phyloP scores from a whole-genome alignment of 2,113 vertebrate genomes.

The Cricetomys ansorgei region DNA sequence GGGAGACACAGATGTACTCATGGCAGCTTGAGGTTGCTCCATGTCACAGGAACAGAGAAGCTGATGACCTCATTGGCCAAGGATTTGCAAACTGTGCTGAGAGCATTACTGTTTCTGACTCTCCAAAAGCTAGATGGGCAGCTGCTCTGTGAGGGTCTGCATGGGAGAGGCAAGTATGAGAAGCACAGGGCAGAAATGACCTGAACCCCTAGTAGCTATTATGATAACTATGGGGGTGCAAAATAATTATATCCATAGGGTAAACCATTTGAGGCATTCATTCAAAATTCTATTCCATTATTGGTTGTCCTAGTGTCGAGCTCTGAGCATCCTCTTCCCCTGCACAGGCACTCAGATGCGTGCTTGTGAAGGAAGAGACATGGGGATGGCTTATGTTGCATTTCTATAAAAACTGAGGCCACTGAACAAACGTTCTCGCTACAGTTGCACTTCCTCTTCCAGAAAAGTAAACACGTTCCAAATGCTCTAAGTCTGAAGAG shows the following conservation, averaged over 20 bases:
- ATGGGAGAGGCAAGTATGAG: neutral
- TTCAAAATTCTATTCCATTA: neutral
- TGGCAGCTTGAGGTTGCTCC: neutral
- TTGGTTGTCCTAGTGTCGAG: neutral
- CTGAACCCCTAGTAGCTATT: neutral
- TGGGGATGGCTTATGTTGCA: neutral
- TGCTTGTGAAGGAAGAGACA: neutral
- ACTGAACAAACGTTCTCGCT: neutral
- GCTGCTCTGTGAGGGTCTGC: neutral
- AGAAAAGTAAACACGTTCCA: neutral
- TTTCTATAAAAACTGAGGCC: neutral
- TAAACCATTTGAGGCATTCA: neutral
- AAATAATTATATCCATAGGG: neutral
- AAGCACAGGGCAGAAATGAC: neutral
- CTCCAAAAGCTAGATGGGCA: rapidly evolving
- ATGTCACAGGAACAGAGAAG: neutral
- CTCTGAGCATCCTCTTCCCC: neutral
- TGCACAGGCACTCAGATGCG: neutral
- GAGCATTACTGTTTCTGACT: neutral
- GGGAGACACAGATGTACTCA: neutral
- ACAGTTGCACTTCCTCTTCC: neutral
- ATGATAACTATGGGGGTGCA: neutral
- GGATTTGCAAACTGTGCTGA: neutral
- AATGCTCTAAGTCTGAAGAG: neutral
- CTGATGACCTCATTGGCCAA: neutral